Conservation (phyloP, 2,888 invertebrate species). For the Amphipoea oculea region DNA sequence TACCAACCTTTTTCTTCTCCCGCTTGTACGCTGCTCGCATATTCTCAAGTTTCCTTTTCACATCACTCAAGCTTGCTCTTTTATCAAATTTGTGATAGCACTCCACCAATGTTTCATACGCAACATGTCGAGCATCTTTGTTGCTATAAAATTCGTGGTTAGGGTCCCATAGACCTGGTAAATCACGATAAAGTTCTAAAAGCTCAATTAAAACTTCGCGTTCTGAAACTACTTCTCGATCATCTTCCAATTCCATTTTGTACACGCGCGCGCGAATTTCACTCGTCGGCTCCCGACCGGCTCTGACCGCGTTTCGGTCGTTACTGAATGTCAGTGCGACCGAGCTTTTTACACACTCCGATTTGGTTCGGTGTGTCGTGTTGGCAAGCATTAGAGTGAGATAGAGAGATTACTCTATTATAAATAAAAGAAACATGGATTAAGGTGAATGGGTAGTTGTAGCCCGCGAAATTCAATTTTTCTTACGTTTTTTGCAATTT, state of each 20-base stretch:
- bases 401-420: not conserved
- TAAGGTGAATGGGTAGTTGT: too few relatives aligned
- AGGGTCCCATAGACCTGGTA: slow-evolving; percentile 14
- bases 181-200: slow-evolving; percentile 16
- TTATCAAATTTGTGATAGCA: slow-evolving; percentile 24
- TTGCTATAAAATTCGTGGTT: slow-evolving; percentile 16
- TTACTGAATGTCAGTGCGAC: slow-evolving; percentile 13
- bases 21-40: slow-evolving; percentile 22
- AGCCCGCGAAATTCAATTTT: too few relatives aligned
- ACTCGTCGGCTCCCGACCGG: not conserved
- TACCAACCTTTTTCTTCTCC: slow-evolving; percentile 30
- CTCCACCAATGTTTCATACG: slow-evolving; percentile 12
- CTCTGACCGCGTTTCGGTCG: slow-evolving; percentile 21
- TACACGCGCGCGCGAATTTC: not conserved
- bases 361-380: slow-evolving; percentile 15
- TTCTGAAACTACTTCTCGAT: slow-evolving; percentile 1
- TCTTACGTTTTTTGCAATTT: too few relatives aligned
- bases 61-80: not conserved
- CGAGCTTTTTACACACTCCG: not conserved
- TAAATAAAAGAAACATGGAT: not conserved
- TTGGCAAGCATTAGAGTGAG: not conserved
- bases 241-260: slow-evolving; percentile 22
- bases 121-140: slow-evolving; percentile 2
- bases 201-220: slow-evolving; percentile 20
- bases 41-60: slow-evolving; percentile 25